Conservation (phyloP, 2,113 vertebrate genomes). For the Channa maculata region DNA sequence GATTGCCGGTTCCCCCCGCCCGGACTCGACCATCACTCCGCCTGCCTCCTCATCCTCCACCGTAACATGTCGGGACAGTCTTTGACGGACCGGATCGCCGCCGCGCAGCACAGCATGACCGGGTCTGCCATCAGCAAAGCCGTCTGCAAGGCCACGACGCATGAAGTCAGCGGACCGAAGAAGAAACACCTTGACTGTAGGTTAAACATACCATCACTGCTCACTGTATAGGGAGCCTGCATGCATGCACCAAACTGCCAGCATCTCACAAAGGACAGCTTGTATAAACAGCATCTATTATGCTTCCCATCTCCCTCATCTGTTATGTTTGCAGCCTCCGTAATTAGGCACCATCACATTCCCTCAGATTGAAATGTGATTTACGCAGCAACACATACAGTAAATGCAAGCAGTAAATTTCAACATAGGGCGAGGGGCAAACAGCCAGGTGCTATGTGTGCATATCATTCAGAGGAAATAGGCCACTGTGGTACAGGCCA, state of each 20-base stretch:
- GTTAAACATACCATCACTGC: conserved; percentile 79
- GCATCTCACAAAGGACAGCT: conserved; percentile 66
- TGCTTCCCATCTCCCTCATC: not conserved
- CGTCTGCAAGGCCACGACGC: conserved; percentile 92
- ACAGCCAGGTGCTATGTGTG: conserved; percentile 46
- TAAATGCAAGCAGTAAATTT: conserved; percentile 8
- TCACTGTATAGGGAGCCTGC: conserved; percentile 44
- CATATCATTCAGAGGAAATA: conserved; percentile 69
- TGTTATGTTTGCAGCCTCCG: conserved; percentile 55
- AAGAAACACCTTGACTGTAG: conserved; percentile 94
- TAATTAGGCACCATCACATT: conserved; percentile 65
- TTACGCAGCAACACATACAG: conserved; percentile 30
- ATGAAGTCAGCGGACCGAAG: conserved; percentile 93
- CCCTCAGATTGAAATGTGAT: conserved; percentile 55
- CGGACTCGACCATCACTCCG: conserved; percentile 65
- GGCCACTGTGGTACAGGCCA: conserved; percentile 68
- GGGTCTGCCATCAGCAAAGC: conserved; percentile 90
- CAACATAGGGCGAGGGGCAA: conserved; percentile 3
- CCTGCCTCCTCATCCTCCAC: conserved; percentile 54
- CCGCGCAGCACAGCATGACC: conserved; percentile 91
- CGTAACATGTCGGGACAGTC: conserved; percentile 90
- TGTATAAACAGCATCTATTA: conserved; percentile 47
- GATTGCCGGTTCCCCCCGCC: conserved; percentile 66
- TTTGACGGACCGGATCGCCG: conserved; percentile 90
- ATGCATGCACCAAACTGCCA: conserved; percentile 33